Percentiles rank a stretch among this genome's conserved stretches.
phyloP scores from a whole-genome alignment of 2,797 vertebrate species.

The Pristis pectinata region DNA sequence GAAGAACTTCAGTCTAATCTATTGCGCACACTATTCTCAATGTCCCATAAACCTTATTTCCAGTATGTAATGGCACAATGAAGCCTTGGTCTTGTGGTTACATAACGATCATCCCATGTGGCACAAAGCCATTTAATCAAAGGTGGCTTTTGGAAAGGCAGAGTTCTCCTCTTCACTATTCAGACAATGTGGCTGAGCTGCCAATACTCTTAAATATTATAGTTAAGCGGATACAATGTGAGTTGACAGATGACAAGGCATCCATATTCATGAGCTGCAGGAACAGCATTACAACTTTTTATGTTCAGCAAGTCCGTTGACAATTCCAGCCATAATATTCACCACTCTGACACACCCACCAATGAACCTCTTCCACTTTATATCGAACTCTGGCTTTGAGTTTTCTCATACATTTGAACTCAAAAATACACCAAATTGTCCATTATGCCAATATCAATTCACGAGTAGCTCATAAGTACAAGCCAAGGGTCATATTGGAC shows the following conservation, averaged over 20 bases:
- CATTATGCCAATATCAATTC: no score
- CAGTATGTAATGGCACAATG: not conserved
- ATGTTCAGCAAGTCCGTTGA: not conserved
- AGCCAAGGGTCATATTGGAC: not conserved
- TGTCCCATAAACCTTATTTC: not conserved
- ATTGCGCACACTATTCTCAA: not conserved
- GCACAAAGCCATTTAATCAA: not conserved
- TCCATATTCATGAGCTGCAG: not conserved
- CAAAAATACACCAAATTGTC: not conserved
- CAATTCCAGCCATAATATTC: not conserved
- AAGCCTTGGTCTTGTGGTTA: not conserved
- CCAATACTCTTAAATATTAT: not conserved
- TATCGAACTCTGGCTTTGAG: not conserved
- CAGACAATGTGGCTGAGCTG: not conserved
- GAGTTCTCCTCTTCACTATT: not conserved
- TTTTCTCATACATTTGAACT: not conserved
- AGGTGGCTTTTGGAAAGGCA: not conserved
- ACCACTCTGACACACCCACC: not conserved
- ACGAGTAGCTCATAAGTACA: not conserved
- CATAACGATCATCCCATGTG: no score
- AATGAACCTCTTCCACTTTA: not conserved
- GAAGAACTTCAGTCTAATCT: not conserved
- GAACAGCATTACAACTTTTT: not conserved
- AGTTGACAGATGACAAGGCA: not conserved
- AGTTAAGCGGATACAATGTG: not conserved